Evolutionary conservation across 2,888 invertebrate genomes (phyloP), one percentile per base, ranked within the genome.

Genomic region (Yponomeuta cagnagella): DNA sequence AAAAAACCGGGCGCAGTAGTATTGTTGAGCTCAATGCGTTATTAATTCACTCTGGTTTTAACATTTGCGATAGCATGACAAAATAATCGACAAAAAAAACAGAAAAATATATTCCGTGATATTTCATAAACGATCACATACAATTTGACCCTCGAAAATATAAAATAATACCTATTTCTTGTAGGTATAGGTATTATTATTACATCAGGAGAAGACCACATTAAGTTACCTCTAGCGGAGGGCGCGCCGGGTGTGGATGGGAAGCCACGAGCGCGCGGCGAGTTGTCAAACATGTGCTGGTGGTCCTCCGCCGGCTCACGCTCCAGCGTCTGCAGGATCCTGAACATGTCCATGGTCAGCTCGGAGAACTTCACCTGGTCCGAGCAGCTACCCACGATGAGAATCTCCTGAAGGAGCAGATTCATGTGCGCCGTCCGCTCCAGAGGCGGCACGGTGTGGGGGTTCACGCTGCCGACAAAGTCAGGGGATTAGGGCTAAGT

Each of bases 311-410:
- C 95, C 12, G 98, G 97, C 83, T 99, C 98, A 74, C 98, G 93
- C 85, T 99, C 99, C 73, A 99, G 89, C 0, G 98, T 98, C 89
- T 99, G 99, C 73, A 98, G 93, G 95, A 99, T 98, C 78, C 98
- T 94, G 88, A 97, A 99, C 99, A 99, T 99, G 90, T 99, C 99
- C 94, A 99, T 95, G 15, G 98, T 98, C 76, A 99, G 92, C 88
- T 99, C 98, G 76, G 98, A 98, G 90, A 98, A 98, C 89, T 98
- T 98, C 52, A 98, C 97, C 93, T 99, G 98, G 81, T 98, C 97
- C 75, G 96, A 95, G 79, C 96, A 96, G 85, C 98, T 98, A 72
- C 99, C 98, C 72, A 99, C 96, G 75, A 99, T 97, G 72, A 99
- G 93, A 75, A 98, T 97, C 91, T 99, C 98, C 93, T 98, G 98